Evolutionary conservation across 1,140 invertebrate species (phyloP), one percentile per base, ranked within the genome.

Genomic region (Trachymyrmex cornetzi): DNA sequence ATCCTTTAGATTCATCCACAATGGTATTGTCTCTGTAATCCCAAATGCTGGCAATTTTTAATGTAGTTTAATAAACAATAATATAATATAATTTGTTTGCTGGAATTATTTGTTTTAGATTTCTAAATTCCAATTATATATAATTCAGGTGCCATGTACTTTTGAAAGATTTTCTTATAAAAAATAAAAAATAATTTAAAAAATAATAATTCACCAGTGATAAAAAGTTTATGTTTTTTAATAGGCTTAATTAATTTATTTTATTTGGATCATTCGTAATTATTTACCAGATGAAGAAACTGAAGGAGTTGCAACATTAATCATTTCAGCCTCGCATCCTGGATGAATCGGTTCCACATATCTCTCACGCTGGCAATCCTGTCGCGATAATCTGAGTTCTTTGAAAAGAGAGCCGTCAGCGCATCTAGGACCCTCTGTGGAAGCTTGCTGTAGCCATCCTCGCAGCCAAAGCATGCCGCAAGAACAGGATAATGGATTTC

Each of bases 391-490:
- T 67, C 97, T 96, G 79, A 97, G 96, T 80, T 97, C 96, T 88
- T 97, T 96, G 0, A 98, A 96, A 0, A 97, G 95, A 12, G 96
- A 96, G 0, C 98, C 98, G 92, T 98, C 97, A 14, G 96, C 96
- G 93, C 98, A 98, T 92, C 96, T 96, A 19, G 97, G 97, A 19
- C 97, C 97, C 7, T 97, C 96, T 9, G 96, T 95, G 11, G 96
- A 96, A 0, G 97, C 96, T 92, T 98, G 97, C 88, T 97, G 96
- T 14, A 98, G 91, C 98, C 98, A 98, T n/a, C 97, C 96, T 89
- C 97, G 96, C 1, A 98, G 94, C 98, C 98, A 98, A 30, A 97
- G 95, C 94, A 98, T 96, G 82, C 96, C 96, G 92, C 98, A 98
- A 12, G 97, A 97, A 93, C 98, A 98, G 14, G 96, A 96, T 59